Evolutionary conservation across 2,797 vertebrate species (phyloP).

Genomic region (Sorex maritimensis): DNA sequence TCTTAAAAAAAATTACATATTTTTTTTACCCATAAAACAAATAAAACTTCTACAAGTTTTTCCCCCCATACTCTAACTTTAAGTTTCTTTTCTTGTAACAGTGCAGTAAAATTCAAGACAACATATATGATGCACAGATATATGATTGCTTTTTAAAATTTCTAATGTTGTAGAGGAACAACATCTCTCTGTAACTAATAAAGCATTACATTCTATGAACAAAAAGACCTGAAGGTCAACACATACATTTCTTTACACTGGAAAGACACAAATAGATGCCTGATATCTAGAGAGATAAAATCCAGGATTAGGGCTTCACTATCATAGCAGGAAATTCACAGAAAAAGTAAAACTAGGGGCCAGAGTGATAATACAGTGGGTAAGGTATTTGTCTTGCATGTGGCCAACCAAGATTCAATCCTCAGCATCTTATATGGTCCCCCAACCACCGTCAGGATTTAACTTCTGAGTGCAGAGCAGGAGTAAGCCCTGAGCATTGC

Average conservation of each 20-base stretch:
- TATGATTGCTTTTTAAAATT: not conserved
- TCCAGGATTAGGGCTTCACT: not conserved
- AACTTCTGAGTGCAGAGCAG: no score
- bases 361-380: no score
- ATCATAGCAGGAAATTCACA: not conserved
- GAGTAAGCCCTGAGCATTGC: no score
- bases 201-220: not conserved
- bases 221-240: not conserved
- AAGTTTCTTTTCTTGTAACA: not conserved
- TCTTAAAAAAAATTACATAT: slow-evolving; percentile 16
- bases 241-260: not conserved
- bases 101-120: not conserved
- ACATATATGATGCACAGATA: not conserved
- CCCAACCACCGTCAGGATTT: no score
- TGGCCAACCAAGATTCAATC: no score
- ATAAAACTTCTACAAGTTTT: not conserved
- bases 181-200: not conserved
- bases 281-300: not conserved
- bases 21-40: slow-evolving; percentile 1
- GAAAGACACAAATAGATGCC: not conserved
- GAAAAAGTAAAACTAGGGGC: not conserved
- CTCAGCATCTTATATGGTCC: no score
- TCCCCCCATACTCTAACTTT: not conserved
- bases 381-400: no score
- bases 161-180: not conserved